These are phyloP conservation scores for Chrysolina haemoptera DNA, from an alignment of 2,888 invertebrate genomes.

Conservation along the genomic window DNA sequence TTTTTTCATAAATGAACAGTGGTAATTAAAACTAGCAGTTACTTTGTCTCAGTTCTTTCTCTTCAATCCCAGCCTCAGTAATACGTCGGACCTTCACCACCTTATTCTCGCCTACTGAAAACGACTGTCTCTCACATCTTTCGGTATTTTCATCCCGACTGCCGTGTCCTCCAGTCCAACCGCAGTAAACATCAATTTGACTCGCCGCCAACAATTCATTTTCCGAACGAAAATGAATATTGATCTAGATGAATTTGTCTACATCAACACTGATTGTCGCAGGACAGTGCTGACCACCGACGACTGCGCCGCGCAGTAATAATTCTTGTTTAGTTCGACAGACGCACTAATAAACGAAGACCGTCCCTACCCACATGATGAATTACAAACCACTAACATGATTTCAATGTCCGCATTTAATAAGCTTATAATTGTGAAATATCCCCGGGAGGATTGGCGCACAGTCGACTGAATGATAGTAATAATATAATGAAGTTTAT, in stretches of 20 bases:
- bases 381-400: constrained; percentile 41
- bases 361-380: constrained; percentile 36
- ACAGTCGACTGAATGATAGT: too few species aligned
- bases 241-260: constrained; percentile 37
- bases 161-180: not conserved
- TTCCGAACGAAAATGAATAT: constrained; percentile 15
- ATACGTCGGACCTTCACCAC: not conserved
- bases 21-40: too few species aligned
- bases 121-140: not conserved
- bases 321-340: constrained; percentile 46
- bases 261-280: constrained; percentile 31
- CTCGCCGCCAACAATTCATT: constrained; percentile 15
- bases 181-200: constrained; percentile 7
- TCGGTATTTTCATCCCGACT: not conserved
- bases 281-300: constrained; percentile 23
- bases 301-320: constrained; percentile 40
- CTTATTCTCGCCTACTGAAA: constrained; percentile 1
- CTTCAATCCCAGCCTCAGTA: too few species aligned
- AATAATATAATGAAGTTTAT: too few species aligned
- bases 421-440: constrained; percentile 42
- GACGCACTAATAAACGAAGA: constrained; percentile 40
- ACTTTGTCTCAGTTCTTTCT: too few species aligned
- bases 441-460: constrained; percentile 17
- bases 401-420: constrained; percentile 38
- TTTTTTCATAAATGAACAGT: too few species aligned